Evolutionary conservation across 2,113 vertebrate species (phyloP).

Genomic region (Barnardius zonarius): DNA sequence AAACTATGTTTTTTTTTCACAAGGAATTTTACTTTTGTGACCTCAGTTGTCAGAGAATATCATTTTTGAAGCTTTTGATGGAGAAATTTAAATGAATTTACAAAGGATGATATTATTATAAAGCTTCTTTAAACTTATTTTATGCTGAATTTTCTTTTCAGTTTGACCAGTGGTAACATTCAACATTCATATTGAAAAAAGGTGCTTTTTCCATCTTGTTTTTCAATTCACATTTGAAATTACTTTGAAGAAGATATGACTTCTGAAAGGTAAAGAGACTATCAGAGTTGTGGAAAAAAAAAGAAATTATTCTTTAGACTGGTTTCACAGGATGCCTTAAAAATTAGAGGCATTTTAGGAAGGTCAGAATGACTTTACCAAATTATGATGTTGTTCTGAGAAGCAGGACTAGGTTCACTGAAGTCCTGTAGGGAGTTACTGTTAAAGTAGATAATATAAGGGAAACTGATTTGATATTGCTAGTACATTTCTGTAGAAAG

Average conservation of each 20-base stretch:
- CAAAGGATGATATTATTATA: background rate
- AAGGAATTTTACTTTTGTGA: background rate
- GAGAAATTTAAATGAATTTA: background rate
- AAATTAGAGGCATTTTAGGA: background rate
- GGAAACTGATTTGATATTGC: background rate
- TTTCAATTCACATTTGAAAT: background rate
- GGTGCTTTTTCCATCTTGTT: background rate
- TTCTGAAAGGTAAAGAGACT: background rate
- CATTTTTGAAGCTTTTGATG: background rate
- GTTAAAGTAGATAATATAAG: background rate
- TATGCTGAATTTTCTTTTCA: background rate
- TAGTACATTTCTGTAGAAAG: background rate
- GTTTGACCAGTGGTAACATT: background rate
- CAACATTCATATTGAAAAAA: background rate
- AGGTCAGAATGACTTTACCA: background rate
- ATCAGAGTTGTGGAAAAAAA: background rate
- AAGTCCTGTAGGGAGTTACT: background rate
- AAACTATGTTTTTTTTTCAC: background rate
- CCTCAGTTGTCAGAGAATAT: background rate
- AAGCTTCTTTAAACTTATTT: background rate
- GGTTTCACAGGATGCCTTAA: background rate
- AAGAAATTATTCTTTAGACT: background rate
- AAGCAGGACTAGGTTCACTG: background rate
- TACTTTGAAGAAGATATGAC: background rate
- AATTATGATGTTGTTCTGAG: background rate